phyloP scores from a whole-genome alignment of 2,888 invertebrate species.

The Desoria tigrina region DNA sequence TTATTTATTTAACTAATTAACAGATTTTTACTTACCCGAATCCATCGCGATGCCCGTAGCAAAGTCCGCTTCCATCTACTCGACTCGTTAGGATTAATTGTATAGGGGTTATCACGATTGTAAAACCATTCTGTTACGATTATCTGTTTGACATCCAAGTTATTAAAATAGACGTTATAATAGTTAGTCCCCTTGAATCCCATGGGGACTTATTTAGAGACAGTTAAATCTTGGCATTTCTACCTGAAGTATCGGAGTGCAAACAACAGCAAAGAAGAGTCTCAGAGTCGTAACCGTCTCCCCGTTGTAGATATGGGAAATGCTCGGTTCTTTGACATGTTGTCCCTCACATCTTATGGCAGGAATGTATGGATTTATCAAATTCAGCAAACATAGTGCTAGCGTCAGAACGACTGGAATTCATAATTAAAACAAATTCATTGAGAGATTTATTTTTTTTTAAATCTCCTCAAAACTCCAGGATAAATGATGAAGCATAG shows the following conservation, averaged over 20 bases:
- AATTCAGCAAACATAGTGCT: constrained; percentile 40
- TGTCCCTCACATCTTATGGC: constrained; percentile 42
- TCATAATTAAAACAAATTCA: not conserved
- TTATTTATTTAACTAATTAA: not conserved
- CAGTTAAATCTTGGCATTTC: too few species aligned
- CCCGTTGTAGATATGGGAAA: constrained; percentile 68
- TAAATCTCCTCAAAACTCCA: too few species aligned
- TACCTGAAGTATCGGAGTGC: constrained; percentile 65
- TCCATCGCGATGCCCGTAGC: constrained; percentile 23
- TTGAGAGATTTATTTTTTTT: not conserved
- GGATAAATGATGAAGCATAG: too few species aligned
- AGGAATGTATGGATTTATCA: constrained; percentile 45
- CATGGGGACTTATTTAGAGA: not conserved
- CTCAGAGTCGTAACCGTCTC: constrained; percentile 67
- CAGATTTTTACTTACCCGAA: not conserved
- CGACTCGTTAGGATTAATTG: constrained; percentile 33
- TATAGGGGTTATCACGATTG: constrained; percentile 39
- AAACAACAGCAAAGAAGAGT: constrained; percentile 62
- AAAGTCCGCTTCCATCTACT: constrained; percentile 42
- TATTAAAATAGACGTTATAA: constrained; percentile 1
- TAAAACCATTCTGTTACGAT: constrained; percentile 45
- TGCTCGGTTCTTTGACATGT: constrained; percentile 65
- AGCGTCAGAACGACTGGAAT: constrained; percentile 41
- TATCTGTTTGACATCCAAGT: too few species aligned
- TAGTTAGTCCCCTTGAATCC: not conserved